These are phyloP conservation scores for Burhinus oedicnemus DNA, from an alignment of 2,113 vertebrate species.

Conservation along the genomic window DNA sequence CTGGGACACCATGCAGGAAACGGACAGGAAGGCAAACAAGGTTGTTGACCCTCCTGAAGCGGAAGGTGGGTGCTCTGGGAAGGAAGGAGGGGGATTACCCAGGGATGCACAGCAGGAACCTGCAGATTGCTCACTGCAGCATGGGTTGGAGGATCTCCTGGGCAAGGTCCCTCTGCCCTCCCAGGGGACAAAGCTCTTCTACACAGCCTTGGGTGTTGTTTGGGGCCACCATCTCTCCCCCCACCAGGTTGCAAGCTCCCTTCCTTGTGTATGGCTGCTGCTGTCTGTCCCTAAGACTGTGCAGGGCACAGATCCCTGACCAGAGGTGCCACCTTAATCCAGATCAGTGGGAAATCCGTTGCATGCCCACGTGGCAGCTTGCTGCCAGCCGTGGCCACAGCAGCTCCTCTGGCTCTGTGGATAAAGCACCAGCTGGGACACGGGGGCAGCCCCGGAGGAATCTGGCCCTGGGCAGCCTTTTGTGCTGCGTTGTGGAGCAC, in stretches of 20 bases:
- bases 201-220: fast-evolving
- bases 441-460: not conserved
- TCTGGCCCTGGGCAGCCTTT: not conserved
- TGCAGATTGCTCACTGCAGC: fast-evolving
- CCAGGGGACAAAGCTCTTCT: not conserved
- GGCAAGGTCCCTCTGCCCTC: not conserved
- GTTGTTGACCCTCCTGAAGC: not conserved
- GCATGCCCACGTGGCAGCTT: not conserved
- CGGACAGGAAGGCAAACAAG: not conserved
- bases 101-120: not conserved
- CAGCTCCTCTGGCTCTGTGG: fast-evolving
- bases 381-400: fast-evolving
- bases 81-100: not conserved
- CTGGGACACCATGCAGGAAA: not conserved
- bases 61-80: not conserved
- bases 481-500: fast-evolving
- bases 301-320: not conserved
- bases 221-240: not conserved
- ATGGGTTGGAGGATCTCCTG: not conserved
- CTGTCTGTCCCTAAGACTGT: not conserved
- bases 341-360: not conserved
- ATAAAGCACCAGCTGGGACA: fast-evolving
- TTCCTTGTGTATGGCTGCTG: fast-evolving
- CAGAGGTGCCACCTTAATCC: slow-evolving; percentile 51
- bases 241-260: fast-evolving